Percentiles rank a stretch among this genome's conserved stretches.
These are phyloP conservation scores for Apotomis capreana DNA, from an alignment of 2,888 invertebrate genomes.

Conservation along the genomic window DNA sequence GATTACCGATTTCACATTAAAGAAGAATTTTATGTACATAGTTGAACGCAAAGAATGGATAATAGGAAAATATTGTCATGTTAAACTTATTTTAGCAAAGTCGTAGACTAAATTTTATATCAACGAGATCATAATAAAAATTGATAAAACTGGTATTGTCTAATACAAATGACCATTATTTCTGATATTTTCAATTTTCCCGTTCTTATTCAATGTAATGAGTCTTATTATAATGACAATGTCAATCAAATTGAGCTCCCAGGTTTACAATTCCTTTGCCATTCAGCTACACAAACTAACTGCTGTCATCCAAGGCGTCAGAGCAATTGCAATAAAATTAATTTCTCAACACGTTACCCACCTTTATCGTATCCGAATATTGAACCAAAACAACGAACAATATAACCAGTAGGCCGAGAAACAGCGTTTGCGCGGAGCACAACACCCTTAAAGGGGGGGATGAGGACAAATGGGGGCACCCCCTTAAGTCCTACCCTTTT, in stretches of 20 bases:
- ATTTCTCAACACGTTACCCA: slow-evolving; percentile 70
- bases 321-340: slow-evolving; percentile 51
- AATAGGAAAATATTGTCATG: not conserved
- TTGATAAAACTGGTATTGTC: too few species aligned
- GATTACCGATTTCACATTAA: not conserved
- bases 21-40: not conserved
- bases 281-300: slow-evolving; percentile 25
- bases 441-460: slow-evolving; percentile 60
- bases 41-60: not conserved
- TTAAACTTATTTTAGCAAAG: too few species aligned
- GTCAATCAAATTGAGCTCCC: too few species aligned
- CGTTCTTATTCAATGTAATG: too few species aligned
- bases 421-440: slow-evolving; percentile 71
- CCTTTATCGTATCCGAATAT: slow-evolving; percentile 75
- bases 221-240: too few species aligned
- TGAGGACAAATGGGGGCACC: slow-evolving; percentile 60
- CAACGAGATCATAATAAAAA: too few species aligned
- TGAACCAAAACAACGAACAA: slow-evolving; percentile 80
- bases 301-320: too few species aligned
- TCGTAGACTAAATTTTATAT: too few species aligned
- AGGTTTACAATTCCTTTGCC: too few species aligned
- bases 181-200: too few species aligned
- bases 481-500: slow-evolving; percentile 82
- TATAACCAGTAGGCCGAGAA: slow-evolving; percentile 75
- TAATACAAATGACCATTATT: too few species aligned